Conservation (phyloP, 2,888 invertebrate genomes). For the Stenurella melanura region DNA sequence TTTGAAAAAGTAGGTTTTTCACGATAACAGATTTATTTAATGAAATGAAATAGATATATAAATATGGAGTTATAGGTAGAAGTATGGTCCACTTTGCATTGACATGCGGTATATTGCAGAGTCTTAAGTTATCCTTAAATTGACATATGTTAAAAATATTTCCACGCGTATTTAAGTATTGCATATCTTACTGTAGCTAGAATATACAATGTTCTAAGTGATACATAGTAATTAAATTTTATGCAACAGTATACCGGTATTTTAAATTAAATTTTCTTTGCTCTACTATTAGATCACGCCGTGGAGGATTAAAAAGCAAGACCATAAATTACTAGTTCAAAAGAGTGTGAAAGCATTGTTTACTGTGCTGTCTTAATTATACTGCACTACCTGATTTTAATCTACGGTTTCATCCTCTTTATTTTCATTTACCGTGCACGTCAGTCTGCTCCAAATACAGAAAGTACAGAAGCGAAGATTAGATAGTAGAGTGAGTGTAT, state of each 20-base stretch:
- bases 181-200: no score
- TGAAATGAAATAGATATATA: no score
- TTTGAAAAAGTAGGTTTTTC: no score
- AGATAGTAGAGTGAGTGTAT: background rate
- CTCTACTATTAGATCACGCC: background rate
- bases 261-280: conserved; percentile 24
- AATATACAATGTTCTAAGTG: no score
- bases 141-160: no score
- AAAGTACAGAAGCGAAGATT: background rate
- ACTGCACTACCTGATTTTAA: conserved; percentile 21
- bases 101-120: no score
- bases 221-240: conserved; percentile 1
- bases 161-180: no score
- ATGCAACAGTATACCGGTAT: background rate
- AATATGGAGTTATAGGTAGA: no score
- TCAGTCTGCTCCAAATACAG: background rate
- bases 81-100: no score
- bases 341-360: background rate
- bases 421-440: background rate
- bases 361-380: conserved; percentile 7
- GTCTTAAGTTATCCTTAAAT: no score
- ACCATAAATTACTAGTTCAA: conserved; percentile 18
- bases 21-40: no score
- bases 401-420: conserved; percentile 3
- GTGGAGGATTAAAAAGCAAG: conserved; percentile 3